Evolutionary conservation across 2,113 vertebrate species (phyloP), one percentile per base, ranked within the genome.

Genomic region (Haemorhous mexicanus): DNA sequence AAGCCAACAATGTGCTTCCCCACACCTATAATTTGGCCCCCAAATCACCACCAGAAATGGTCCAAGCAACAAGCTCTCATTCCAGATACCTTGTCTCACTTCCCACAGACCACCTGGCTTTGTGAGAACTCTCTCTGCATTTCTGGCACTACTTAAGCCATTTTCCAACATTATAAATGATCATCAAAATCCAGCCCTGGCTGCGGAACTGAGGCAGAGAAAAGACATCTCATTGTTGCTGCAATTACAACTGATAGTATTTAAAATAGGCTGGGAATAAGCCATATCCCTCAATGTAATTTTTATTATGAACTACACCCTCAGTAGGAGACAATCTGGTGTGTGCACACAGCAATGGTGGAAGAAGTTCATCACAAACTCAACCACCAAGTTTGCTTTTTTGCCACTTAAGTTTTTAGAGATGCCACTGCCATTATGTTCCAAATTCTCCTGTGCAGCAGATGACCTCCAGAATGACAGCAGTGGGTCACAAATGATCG

Each of bases 261-360:
- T 77, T 44, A n/a, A 78, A 78, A 66, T 0, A n/a, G 6, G 2
- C 35, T 55, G 27, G 69, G 5, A 87, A 73, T 46, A 89, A 81
- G 26, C 26, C 21, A 30, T 5, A 26, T 28, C n/a, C 17, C 13
- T 58, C 73, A 11, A 32, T 6, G 4, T 28, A 15, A 26, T 41
- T 90, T 50, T 62, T 44, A 30, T 37, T 2, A 16, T 14, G 17
- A 92, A 30, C 32, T 46, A 67, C 22, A 63, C 13, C 22, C 52
- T 70, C 61, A 28, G 16, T 32, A 30, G 27, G 16, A 75, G 43
- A 13, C 53, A 49, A 46, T 35, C 27, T 39, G n/a, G 37, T 66
- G 43, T 16, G 80, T 2, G 1, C 0, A 2, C n/a, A 35, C 10
- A 30, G 30, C 9, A 46, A 4, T 9, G 5, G 55, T 37, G 4